Evolutionary conservation across 2,797 vertebrate genomes (phyloP).

Genomic region (Eidolon dupreanum): DNA sequence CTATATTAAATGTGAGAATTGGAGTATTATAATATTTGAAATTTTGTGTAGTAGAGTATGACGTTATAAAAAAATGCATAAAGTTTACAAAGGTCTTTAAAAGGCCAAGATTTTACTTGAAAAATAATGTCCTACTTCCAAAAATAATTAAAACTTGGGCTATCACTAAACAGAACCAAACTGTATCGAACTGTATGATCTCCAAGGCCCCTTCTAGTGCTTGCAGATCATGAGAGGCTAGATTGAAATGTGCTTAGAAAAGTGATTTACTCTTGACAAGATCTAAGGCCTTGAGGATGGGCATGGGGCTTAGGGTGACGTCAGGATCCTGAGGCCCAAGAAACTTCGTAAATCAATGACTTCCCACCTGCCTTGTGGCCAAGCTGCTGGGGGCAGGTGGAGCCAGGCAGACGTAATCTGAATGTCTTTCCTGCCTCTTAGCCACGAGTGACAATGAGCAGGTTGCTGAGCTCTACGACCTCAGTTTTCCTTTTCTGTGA

Average conservation of each 20-base stretch:
- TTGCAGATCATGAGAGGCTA: background rate
- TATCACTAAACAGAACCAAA: background rate
- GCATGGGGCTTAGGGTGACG: background rate
- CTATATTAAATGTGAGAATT: background rate
- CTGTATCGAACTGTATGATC: background rate
- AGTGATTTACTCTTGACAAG: background rate
- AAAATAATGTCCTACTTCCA: background rate
- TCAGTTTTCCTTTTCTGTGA: background rate
- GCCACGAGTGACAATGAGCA: background rate
- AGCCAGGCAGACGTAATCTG: background rate
- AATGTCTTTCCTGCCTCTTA: background rate
- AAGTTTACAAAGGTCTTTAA: background rate
- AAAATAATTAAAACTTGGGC: constrained; percentile 10
- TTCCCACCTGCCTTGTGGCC: background rate
- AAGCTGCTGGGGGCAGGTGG: background rate
- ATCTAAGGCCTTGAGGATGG: background rate
- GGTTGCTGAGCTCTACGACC: background rate
- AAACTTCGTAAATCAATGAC: background rate
- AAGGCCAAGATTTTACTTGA: background rate
- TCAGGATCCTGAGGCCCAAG: background rate
- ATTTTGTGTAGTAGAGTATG: background rate
- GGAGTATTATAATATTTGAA: background rate
- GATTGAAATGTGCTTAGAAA: background rate
- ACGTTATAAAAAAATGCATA: background rate
- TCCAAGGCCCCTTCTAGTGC: background rate